phyloP scores from a whole-genome alignment of 2,797 vertebrate species.

The Anas acuta region DNA sequence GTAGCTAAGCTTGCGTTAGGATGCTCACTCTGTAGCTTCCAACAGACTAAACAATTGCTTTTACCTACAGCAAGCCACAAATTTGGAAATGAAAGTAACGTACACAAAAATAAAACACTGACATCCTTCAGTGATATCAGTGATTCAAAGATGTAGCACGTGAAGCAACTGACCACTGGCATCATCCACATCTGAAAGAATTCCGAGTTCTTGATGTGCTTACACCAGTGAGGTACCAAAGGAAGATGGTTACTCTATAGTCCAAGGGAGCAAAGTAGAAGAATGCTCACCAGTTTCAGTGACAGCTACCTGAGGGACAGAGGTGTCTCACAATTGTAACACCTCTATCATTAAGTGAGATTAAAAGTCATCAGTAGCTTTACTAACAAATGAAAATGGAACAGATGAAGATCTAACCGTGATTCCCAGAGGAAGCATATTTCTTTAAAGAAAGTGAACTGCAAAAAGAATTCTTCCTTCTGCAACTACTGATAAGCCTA shows the following conservation, averaged over 20 bases:
- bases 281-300: not conserved
- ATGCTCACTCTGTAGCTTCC: not conserved
- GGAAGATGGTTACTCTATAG: not conserved
- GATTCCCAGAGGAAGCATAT: not conserved
- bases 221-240: not conserved
- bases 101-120: not conserved
- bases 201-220: not conserved
- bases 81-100: not conserved
- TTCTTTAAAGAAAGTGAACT: not conserved
- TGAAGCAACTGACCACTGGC: not conserved
- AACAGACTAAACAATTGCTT: not conserved
- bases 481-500: not conserved
- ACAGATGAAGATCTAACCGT: not conserved
- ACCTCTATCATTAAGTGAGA: not conserved
- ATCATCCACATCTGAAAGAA: not conserved
- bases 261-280: fast-evolving
- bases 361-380: not conserved
- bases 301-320: not conserved
- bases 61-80: not conserved
- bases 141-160: not conserved
- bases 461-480: not conserved
- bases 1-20: fast-evolving
- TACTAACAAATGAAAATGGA: fast-evolving
- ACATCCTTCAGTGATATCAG: not conserved
- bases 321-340: not conserved